Percentiles rank a stretch among this genome's conserved stretches.
These are phyloP conservation scores for Hiodon alosoides DNA, from an alignment of 2,113 vertebrate genomes.

Conservation along the genomic window DNA sequence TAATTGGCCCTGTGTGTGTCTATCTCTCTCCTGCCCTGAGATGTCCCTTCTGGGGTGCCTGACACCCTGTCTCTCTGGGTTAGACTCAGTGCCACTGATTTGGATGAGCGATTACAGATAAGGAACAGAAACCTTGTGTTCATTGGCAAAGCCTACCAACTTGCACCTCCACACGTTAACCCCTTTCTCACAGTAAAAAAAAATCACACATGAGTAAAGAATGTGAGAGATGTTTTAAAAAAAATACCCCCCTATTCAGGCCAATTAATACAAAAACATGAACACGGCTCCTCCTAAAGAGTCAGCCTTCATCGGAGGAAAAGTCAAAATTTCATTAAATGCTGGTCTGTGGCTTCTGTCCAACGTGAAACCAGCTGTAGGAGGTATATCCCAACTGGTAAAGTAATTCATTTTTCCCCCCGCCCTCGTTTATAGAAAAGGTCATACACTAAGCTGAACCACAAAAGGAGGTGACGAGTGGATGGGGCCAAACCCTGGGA, in stretches of 20 bases:
- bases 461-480: slow-evolving; percentile 41
- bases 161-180: too few relatives aligned
- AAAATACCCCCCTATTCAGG: background rate
- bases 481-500: slow-evolving; percentile 34
- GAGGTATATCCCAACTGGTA: slow-evolving; percentile 53
- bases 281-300: slow-evolving; percentile 18
- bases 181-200: too few relatives aligned
- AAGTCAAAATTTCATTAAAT: slow-evolving; percentile 33
- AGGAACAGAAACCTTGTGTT: slow-evolving; percentile 7
- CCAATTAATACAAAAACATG: background rate
- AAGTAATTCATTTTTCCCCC: slow-evolving; percentile 45
- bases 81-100: too few relatives aligned
- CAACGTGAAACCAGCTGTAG: slow-evolving; percentile 43
- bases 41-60: too few relatives aligned
- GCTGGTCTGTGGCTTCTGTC: slow-evolving; percentile 36
- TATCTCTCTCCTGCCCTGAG: too few relatives aligned
- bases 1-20: too few relatives aligned
- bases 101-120: too few relatives aligned
- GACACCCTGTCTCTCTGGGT: too few relatives aligned
- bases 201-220: too few relatives aligned
- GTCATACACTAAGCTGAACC: slow-evolving; percentile 34
- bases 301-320: slow-evolving; percentile 16
- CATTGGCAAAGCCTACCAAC: slow-evolving; percentile 48
- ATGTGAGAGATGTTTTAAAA: background rate
- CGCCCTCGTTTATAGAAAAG: slow-evolving; percentile 41